Percentiles rank a stretch among this genome's conserved stretches.
These are phyloP conservation scores for Incurvaria masculella DNA, from an alignment of 2,888 invertebrate genomes.

Conservation along the genomic window DNA sequence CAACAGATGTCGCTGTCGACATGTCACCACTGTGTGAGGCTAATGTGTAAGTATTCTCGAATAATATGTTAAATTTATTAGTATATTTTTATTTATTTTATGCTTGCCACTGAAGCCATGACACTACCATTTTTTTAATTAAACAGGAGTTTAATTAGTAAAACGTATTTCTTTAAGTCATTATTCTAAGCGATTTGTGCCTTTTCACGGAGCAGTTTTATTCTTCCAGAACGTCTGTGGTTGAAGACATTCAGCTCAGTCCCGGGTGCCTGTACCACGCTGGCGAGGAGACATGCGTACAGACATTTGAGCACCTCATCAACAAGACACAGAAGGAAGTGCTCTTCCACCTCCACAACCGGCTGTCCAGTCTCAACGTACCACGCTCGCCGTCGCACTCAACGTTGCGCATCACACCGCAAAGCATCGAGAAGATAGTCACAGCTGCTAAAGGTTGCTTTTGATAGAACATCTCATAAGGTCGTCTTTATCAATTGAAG, in stretches of 20 bases:
- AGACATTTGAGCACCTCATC: conserved; percentile 48
- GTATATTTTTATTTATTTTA: neutral
- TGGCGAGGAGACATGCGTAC: conserved; percentile 32
- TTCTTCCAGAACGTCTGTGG: conserved; percentile 29
- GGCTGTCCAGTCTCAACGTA: conserved; percentile 41
- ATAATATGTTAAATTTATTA: neutral
- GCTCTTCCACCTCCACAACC: conserved; percentile 48
- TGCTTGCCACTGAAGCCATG: too few species aligned
- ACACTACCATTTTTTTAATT: too few species aligned
- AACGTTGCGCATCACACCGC: conserved; percentile 43
- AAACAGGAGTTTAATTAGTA: too few species aligned
- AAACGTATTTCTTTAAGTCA: too few species aligned
- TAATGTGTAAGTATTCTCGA: conserved; percentile 32
- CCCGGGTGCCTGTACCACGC: conserved; percentile 43
- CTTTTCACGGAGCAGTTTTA: too few species aligned
- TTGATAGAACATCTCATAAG: too few species aligned
- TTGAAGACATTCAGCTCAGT: conserved; percentile 37
- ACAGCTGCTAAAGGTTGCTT: conserved; percentile 43
- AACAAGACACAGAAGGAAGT: conserved; percentile 52
- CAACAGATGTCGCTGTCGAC: conserved; percentile 61
- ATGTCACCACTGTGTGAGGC: conserved; percentile 60
- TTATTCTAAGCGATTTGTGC: too few species aligned
- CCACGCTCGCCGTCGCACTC: conserved; percentile 42
- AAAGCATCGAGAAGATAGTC: conserved; percentile 47
- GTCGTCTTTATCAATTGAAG: too few species aligned